Evolutionary conservation across 2,113 vertebrate genomes (phyloP).

Genomic region (Strix uralensis): DNA sequence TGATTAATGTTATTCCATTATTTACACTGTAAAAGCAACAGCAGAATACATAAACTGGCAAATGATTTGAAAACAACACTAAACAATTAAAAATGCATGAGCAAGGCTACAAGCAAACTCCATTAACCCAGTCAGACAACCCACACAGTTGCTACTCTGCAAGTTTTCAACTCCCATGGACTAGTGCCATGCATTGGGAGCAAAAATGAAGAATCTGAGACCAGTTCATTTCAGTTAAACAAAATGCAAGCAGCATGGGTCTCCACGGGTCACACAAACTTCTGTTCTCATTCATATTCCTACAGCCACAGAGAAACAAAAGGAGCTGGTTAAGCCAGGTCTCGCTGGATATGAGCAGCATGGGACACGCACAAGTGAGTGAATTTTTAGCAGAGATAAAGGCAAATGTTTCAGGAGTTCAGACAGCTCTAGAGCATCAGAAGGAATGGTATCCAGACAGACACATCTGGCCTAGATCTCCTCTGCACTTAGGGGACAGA

Average conservation of each 20-base stretch:
- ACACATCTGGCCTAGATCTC: neutral
- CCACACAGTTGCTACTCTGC: neutral
- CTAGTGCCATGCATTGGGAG: neutral
- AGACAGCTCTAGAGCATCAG: neutral
- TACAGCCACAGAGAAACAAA: neutral
- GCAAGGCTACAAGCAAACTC: neutral
- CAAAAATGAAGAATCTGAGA: neutral
- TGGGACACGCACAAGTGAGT: fast-evolving
- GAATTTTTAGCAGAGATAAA: neutral
- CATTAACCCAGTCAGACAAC: neutral
- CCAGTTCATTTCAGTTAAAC: neutral
- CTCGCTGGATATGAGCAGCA: neutral
- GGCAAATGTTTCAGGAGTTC: neutral
- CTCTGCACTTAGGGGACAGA: neutral
- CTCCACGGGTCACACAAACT: neutral
- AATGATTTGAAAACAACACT: neutral
- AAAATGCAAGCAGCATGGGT: neutral
- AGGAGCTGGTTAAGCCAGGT: neutral
- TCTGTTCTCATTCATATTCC: neutral
- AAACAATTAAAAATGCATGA: neutral
- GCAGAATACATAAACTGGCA: neutral
- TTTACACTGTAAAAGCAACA: neutral
- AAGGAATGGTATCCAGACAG: neutral
- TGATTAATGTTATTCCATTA: neutral
- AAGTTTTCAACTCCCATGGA: neutral